Percentiles rank a stretch among this genome's conserved stretches.
phyloP scores from a whole-genome alignment of 2,797 vertebrate species.

The Acipenser transmontanus region DNA sequence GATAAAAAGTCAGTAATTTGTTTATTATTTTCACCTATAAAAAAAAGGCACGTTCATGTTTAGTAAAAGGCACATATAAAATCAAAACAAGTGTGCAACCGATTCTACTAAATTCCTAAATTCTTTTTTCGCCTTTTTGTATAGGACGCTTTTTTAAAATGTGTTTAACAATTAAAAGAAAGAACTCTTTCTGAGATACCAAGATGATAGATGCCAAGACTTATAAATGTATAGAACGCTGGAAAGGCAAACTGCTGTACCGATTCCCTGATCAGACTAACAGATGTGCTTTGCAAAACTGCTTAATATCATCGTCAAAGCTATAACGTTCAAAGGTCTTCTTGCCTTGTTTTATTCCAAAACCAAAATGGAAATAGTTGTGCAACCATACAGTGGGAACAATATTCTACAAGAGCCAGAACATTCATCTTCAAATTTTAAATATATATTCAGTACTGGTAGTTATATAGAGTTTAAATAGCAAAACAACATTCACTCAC shows the following conservation, averaged over 20 bases:
- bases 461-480: too few species aligned
- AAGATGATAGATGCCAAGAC: conserved; percentile 37
- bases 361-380: conserved; percentile 54
- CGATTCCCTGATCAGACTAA: conserved; percentile 53
- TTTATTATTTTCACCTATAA: too few species aligned
- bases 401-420: conserved; percentile 22
- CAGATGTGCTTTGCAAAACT: conserved; percentile 53
- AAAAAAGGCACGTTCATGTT: too few species aligned
- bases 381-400: conserved; percentile 47
- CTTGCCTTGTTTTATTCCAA: conserved; percentile 43
- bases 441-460: too few species aligned
- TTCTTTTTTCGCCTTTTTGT: too few species aligned
- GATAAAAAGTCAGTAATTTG: too few species aligned
- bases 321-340: conserved; percentile 53
- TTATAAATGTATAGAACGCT: conserved; percentile 38
- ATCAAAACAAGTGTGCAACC: too few species aligned
- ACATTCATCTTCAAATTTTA: not conserved
- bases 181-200: conserved; percentile 18
- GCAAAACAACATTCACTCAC: too few species aligned
- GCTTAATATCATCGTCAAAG: conserved; percentile 51
- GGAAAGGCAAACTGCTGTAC: conserved; percentile 26
- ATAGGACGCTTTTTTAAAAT: too few species aligned
- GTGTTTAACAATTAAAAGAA: too few species aligned
- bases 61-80: too few species aligned
- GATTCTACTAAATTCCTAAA: too few species aligned